Percentiles rank a stretch among this genome's conserved stretches.
Evolutionary conservation across 2,797 vertebrate genomes (phyloP).

Genomic region (Remorina albescens): DNA sequence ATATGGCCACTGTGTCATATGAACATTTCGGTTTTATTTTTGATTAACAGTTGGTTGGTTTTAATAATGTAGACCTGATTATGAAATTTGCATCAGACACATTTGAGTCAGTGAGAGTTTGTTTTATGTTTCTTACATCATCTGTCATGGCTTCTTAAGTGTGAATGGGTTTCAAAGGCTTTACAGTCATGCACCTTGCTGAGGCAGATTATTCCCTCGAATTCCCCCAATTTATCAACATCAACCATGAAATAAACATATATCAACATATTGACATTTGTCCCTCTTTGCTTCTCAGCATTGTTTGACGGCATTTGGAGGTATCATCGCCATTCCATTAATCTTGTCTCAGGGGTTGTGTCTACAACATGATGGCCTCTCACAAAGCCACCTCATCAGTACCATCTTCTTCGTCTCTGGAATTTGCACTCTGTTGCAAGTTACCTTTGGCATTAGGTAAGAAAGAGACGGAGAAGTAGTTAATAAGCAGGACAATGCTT

Average conservation of each 20-base stretch:
- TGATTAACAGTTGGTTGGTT: slow-evolving; percentile 20
- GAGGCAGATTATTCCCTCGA: neutral
- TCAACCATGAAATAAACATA: neutral
- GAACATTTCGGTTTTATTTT: slow-evolving; percentile 15
- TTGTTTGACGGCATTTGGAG: slow-evolving; percentile 94
- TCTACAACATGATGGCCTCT: slow-evolving; percentile 91
- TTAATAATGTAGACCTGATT: neutral
- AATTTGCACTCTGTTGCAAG: slow-evolving; percentile 95
- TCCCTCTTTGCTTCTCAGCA: slow-evolving; percentile 83
- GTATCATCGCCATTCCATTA: slow-evolving; percentile 92
- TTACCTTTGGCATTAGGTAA: slow-evolving; percentile 94
- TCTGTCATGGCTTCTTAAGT: neutral
- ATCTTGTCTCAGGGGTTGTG: slow-evolving; percentile 94
- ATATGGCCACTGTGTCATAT: slow-evolving; percentile 43
- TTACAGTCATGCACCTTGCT: neutral
- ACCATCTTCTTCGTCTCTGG: slow-evolving; percentile 97
- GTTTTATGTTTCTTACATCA: neutral
- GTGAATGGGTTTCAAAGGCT: neutral
- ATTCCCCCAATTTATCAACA: too few species aligned
- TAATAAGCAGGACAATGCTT: neutral
- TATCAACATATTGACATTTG: neutral
- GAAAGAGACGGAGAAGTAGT: slow-evolving; percentile 3
- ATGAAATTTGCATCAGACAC: slow-evolving; percentile 20
- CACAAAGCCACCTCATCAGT: slow-evolving; percentile 96
- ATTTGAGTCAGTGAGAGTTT: slow-evolving; percentile 6